Percentiles rank a stretch among this genome's conserved stretches.
Evolutionary conservation across 2,113 vertebrate genomes (phyloP).

Genomic region (Zosterops lateralis): DNA sequence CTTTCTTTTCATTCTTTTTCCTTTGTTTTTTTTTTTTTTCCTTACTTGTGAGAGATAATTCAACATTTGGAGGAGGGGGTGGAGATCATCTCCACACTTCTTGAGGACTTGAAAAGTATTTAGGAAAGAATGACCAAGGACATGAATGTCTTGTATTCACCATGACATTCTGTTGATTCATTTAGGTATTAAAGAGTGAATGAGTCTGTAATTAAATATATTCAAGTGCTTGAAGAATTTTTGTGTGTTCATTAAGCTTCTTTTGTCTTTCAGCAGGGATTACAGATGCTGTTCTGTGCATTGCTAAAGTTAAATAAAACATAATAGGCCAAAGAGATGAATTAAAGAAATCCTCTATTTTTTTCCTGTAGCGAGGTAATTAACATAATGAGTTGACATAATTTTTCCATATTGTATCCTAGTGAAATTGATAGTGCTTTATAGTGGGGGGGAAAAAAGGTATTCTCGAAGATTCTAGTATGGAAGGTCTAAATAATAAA

Average conservation of each 20-base stretch:
- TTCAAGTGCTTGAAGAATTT: background rate
- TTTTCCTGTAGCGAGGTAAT: background rate
- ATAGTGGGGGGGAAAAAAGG: background rate
- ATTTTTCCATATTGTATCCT: background rate
- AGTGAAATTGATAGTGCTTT: background rate
- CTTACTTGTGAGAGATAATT: background rate
- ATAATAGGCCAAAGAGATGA: background rate
- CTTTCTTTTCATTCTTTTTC: fast-evolving
- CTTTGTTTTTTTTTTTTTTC: too few relatives aligned
- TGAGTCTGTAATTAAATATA: background rate
- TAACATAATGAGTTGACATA: background rate
- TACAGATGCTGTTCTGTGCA: background rate
- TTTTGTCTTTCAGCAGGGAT: background rate
- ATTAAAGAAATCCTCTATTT: background rate
- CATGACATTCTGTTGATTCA: background rate
- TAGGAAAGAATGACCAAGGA: background rate
- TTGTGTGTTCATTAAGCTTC: background rate
- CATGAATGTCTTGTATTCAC: background rate
- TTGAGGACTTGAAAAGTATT: background rate
- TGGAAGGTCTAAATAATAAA: slow-evolving; percentile 32
- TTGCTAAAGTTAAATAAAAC: background rate
- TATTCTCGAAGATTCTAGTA: background rate
- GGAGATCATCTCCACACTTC: background rate
- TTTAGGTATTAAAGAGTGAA: background rate
- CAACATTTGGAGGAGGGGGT: background rate